Percentiles rank a stretch among this genome's conserved stretches.
phyloP scores from a whole-genome alignment of 2,797 vertebrate genomes.

The Prunella strophiata region DNA sequence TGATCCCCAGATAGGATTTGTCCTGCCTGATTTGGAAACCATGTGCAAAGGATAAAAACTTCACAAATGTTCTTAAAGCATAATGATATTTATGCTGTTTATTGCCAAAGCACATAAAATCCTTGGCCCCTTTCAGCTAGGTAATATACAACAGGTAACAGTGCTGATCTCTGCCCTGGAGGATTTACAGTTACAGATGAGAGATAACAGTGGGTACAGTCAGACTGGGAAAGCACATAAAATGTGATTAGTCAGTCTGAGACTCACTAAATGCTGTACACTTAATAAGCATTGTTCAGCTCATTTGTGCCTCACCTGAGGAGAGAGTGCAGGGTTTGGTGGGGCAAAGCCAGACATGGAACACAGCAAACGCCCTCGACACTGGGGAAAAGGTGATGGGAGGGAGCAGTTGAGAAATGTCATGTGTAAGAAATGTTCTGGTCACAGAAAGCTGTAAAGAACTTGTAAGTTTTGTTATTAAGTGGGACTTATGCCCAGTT shows the following conservation, averaged over 20 bases:
- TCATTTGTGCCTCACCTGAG: neutral
- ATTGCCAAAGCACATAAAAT: neutral
- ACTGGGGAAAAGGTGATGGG: neutral
- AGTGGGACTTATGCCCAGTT: neutral
- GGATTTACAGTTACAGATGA: slow-evolving; percentile 4
- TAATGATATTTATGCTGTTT: neutral
- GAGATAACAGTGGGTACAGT: neutral
- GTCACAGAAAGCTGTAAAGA: neutral
- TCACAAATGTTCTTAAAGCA: neutral
- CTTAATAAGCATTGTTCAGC: neutral
- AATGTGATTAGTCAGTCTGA: slow-evolving; percentile 6
- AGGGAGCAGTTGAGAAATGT: neutral
- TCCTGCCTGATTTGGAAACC: neutral
- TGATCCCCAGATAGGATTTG: neutral
- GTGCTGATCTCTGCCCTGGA: neutral
- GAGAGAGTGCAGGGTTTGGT: neutral
- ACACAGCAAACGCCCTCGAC: fast-evolving
- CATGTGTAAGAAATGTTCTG: neutral
- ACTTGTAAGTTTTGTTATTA: neutral
- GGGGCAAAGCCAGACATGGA: neutral
- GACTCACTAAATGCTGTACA: neutral
- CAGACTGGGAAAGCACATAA: slow-evolving; percentile 5
- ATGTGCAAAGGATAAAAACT: neutral
- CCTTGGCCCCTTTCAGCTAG: neutral
- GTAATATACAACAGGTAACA: neutral